phyloP scores from a whole-genome alignment of 2,113 vertebrate species.

The Gymnorhina tibicen region DNA sequence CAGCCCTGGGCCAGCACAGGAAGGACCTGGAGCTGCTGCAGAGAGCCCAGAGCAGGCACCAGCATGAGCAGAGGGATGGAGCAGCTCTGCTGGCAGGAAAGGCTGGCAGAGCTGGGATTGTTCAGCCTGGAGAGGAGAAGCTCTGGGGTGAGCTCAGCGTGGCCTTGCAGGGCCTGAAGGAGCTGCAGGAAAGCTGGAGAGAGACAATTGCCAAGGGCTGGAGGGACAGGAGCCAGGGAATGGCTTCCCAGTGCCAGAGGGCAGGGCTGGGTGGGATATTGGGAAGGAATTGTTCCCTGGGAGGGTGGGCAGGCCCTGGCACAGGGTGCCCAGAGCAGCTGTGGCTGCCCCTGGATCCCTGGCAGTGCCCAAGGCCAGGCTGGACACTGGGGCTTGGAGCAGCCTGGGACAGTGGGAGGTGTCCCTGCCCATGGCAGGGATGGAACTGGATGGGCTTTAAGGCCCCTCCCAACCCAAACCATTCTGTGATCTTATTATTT shows the following conservation, averaged over 20 bases:
- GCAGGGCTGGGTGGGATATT: background rate
- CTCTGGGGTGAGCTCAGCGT: background rate
- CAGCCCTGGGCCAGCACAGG: background rate
- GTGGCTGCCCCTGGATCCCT: background rate
- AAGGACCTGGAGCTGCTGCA: background rate
- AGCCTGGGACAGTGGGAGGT: background rate
- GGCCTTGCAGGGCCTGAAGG: background rate
- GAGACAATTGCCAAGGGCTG: background rate
- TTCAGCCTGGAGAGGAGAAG: no score
- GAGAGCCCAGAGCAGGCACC: background rate
- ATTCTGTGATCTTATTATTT: background rate
- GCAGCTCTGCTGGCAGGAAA: no score
- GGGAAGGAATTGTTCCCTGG: background rate
- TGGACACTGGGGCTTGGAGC: background rate
- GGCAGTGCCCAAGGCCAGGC: background rate
- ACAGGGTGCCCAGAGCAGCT: background rate
- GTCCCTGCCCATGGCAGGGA: background rate
- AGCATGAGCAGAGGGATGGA: no score
- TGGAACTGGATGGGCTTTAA: accelerated
- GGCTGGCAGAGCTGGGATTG: no score
- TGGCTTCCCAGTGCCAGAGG: background rate
- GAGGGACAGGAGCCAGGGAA: background rate
- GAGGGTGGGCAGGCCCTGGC: background rate
- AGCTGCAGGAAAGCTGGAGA: background rate
- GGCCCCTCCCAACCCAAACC: accelerated